Evolutionary conservation across 2,888 invertebrate species (phyloP).

Genomic region (Dascillus cervinus): DNA sequence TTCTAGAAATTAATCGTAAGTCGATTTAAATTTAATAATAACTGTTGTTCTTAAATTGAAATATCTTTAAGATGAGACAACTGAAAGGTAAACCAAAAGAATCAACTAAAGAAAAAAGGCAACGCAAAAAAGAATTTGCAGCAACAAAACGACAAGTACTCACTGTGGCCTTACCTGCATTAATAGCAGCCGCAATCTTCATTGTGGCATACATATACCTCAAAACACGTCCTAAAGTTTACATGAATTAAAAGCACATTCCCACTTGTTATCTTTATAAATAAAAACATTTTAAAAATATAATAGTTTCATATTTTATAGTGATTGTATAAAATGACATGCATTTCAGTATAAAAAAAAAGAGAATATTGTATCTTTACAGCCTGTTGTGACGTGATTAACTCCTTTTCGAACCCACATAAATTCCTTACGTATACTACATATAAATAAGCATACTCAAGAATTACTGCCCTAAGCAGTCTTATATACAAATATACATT

Average conservation of each 20-base stretch:
- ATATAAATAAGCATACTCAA: too few species aligned
- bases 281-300: slow-evolving; percentile 6
- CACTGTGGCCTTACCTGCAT: slow-evolving; percentile 67
- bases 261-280: slow-evolving; percentile 13
- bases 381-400: too few species aligned
- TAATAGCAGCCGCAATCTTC: slow-evolving; percentile 60
- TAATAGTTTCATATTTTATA: neutral
- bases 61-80: slow-evolving; percentile 57
- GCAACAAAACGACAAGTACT: slow-evolving; percentile 71
- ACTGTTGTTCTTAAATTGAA: too few species aligned
- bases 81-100: slow-evolving; percentile 76
- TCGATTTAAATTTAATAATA: too few species aligned
- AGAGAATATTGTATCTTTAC: too few species aligned
- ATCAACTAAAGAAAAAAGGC: slow-evolving; percentile 74
- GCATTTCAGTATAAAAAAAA: too few species aligned
- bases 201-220: slow-evolving; percentile 71
- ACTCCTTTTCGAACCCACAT: too few species aligned
- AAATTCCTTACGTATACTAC: too few species aligned
- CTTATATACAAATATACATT: slow-evolving; percentile 17
- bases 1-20: too few species aligned
- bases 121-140: slow-evolving; percentile 76
- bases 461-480: too few species aligned
- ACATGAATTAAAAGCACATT: slow-evolving; percentile 14
- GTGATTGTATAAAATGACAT: neutral
- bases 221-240: slow-evolving; percentile 60